A percentile compares a stretch with the other conserved stretches of the same genome.
phyloP scores from a whole-genome alignment of 1,140 invertebrate genomes.

The Onthophagus taurus region DNA sequence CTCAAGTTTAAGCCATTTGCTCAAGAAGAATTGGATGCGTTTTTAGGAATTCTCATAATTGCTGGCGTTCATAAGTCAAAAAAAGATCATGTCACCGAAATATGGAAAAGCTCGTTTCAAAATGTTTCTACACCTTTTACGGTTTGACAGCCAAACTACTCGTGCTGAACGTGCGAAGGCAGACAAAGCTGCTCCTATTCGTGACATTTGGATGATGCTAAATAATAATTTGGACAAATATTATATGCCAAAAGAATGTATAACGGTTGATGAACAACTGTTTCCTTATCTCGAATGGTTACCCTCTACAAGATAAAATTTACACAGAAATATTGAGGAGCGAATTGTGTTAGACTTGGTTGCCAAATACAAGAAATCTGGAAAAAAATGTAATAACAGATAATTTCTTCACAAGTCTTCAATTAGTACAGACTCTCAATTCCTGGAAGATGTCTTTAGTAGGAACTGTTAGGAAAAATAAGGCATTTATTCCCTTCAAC shows the following conservation, averaged over 20 bases:
- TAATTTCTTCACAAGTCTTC: conserved; percentile 1
- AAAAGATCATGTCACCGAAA: background rate
- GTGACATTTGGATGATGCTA: conserved; percentile 26
- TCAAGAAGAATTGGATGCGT: conserved; percentile 3
- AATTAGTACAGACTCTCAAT: background rate
- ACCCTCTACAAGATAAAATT: conserved; percentile 18
- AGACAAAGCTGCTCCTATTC: conserved; percentile 30
- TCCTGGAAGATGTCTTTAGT: too few species aligned
- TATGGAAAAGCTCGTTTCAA: background rate
- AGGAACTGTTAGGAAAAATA: too few species aligned
- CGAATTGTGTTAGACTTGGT: conserved; percentile 1
- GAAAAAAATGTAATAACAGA: too few species aligned
- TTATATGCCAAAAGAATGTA: conserved; percentile 31
- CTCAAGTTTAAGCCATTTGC: conserved; percentile 5
- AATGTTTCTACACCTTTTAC: conserved; percentile 18
- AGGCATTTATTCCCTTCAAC: too few species aligned
- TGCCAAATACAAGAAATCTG: too few species aligned
- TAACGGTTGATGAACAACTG: too few species aligned
- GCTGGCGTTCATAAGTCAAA: background rate
- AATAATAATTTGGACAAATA: conserved; percentile 40
- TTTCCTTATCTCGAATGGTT: too few species aligned
- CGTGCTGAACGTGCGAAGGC: conserved; percentile 20
- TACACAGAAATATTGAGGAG: conserved; percentile 13
- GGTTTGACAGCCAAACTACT: conserved; percentile 30
- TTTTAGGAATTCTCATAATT: conserved; percentile 6